Base-by-base conservation (phyloP, 1,140 invertebrate species). In the Macrocentrus cingulum region DNA sequence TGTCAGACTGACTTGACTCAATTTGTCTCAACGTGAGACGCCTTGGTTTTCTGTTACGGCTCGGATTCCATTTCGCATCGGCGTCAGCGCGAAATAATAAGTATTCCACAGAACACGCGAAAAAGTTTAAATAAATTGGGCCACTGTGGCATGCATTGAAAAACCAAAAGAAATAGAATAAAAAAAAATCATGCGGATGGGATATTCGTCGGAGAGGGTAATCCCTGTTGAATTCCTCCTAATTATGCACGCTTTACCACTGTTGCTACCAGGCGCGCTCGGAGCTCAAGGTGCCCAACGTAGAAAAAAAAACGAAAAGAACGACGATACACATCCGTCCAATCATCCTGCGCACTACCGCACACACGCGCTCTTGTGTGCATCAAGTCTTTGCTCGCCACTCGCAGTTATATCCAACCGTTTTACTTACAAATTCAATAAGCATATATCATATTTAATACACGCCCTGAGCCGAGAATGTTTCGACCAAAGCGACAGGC, bases 201-300 rank as follows among this genome's bases (percentile, higher is more conserved):
- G 75, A 71, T 75, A n/a, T n/a, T n/a, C n/a, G n/a, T 66, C 72
- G 63, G 70, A 73, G 67, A 72, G 68, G 70, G 71, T 76, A 77
- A 76, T 76, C 72, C 73, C 67, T 64, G 67, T 71, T 77, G 74
- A 76, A 76, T 75, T 75, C 74, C 68, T 75, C 71, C 68, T 77
- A 77, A 77, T 77, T 77, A 77, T 76, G 74, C 74, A 77, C 73
- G 75, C 72, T 77, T 77, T 77, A 66, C 68, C 72, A 74, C 67
- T 67, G 66, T 60, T 66, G 66, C 73, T 71, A 68, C 66, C 66
- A 67, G 60, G 15, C 50, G n/a, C n/a, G 52, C n/a, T 54, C 36
- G 51, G 56, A 48, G 54, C 56, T 41, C 29, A 39, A 16, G 16
- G 11, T 41, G 16, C 8, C 8, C 13, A n/a, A 13, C 6, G 29